These are phyloP conservation scores for Triplophysa siluroides DNA, from an alignment of 2,113 vertebrate species.

Conservation along the genomic window DNA sequence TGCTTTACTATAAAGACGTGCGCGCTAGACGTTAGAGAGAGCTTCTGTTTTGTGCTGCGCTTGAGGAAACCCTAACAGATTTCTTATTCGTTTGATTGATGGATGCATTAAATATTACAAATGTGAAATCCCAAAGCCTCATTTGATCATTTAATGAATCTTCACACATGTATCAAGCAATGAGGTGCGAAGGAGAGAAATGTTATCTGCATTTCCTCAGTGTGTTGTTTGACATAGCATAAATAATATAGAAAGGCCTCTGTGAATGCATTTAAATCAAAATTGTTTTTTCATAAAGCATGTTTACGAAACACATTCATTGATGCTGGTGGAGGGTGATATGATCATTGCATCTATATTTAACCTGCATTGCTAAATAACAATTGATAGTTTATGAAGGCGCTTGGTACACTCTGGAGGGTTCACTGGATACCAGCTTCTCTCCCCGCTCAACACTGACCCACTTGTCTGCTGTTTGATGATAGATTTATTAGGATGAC, in stretches of 20 bases:
- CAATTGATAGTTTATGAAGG: not conserved
- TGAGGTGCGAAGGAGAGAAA: conserved; percentile 15
- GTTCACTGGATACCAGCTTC: not conserved
- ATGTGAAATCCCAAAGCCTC: conserved; percentile 18
- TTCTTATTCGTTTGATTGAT: conserved; percentile 7
- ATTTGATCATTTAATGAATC: conserved; percentile 41
- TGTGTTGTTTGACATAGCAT: conserved; percentile 17
- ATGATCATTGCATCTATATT: not conserved
- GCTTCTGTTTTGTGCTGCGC: too few relatives aligned
- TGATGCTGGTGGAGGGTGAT: not conserved
- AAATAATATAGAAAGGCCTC: conserved; percentile 8
- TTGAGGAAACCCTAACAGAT: not conserved
- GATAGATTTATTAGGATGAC: conserved; percentile 45
- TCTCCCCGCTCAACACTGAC: conserved; percentile 18
- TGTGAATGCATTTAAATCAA: not conserved
- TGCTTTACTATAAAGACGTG: conserved; percentile 12
- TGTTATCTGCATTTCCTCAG: conserved; percentile 5
- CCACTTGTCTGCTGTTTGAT: conserved; percentile 43
- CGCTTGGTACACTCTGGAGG: not conserved
- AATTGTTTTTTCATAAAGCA: not conserved
- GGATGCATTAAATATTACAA: conserved; percentile 13
- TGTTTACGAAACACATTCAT: not conserved
- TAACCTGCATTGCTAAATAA: conserved; percentile 15
- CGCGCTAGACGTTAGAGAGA: too few relatives aligned
- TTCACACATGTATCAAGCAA: conserved; percentile 10